phyloP scores from a whole-genome alignment of 2,888 invertebrate genomes.

The Branchellion lobata region DNA sequence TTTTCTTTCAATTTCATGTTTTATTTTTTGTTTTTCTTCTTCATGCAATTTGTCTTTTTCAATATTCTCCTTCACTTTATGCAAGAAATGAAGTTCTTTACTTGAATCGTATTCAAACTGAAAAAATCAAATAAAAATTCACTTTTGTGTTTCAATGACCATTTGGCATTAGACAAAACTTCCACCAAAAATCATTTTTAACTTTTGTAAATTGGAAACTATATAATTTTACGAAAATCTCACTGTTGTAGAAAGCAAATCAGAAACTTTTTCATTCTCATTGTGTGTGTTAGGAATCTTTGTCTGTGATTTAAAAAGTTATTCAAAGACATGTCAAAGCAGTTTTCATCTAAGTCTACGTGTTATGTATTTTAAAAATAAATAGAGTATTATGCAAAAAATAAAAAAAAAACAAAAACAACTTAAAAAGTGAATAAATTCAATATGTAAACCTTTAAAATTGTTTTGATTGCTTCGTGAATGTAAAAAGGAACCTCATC shows the following conservation, averaged over 20 bases:
- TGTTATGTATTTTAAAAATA: not conserved
- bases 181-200: too few species aligned
- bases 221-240: not conserved
- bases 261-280: not conserved
- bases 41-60: not conserved
- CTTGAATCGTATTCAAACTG: not conserved
- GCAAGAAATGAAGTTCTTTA: not conserved
- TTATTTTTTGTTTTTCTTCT: not conserved
- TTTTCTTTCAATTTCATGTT: not conserved
- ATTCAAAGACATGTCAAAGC: not conserved
- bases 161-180: too few species aligned
- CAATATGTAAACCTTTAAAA: slow-evolving; percentile 7
- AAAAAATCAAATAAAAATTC: not conserved
- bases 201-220: not conserved
- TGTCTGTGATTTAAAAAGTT: not conserved
- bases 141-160: too few species aligned
- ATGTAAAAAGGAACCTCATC: not conserved
- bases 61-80: not conserved
- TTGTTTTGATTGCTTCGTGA: not conserved
- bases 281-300: not conserved
- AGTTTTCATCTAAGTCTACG: not conserved
- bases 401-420: too few species aligned
- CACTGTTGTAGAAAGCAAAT: not conserved
- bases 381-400: too few species aligned
- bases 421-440: too few species aligned